Evolutionary conservation across 2,113 vertebrate genomes (phyloP).

Genomic region (Sisor rabdophorus): DNA sequence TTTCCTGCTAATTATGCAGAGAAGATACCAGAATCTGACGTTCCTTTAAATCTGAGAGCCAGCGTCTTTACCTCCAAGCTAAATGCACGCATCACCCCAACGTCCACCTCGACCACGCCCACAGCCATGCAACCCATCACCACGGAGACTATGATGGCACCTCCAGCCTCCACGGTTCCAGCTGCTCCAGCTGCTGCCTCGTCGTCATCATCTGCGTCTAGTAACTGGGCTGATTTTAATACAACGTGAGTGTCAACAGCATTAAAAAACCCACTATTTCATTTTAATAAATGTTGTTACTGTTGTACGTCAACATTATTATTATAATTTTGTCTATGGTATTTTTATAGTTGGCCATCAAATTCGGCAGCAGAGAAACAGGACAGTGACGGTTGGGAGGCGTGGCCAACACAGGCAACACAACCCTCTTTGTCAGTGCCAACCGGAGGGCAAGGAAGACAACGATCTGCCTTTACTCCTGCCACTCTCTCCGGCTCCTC

Average conservation of each 20-base stretch:
- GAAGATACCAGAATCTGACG: slow-evolving; percentile 86
- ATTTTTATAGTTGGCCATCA: slow-evolving; percentile 82
- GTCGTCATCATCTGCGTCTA: slow-evolving; percentile 70
- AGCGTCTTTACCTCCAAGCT: slow-evolving; percentile 66
- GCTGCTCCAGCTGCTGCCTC: slow-evolving; percentile 54
- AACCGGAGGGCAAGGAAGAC: slow-evolving; percentile 82
- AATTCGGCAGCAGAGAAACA: slow-evolving; percentile 72
- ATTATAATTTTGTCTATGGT: background rate
- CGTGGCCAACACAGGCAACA: slow-evolving; percentile 77
- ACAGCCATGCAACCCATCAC: slow-evolving; percentile 58
- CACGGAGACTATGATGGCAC: slow-evolving; percentile 56
- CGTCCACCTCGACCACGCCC: slow-evolving; percentile 50
- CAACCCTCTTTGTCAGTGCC: slow-evolving; percentile 90
- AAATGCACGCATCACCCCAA: slow-evolving; percentile 65
- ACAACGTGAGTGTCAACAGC: slow-evolving; percentile 80
- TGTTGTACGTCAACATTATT: background rate
- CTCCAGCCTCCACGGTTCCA: slow-evolving; percentile 55
- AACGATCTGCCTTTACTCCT: slow-evolving; percentile 94
- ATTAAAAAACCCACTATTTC: background rate
- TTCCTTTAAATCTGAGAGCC: slow-evolving; percentile 75
- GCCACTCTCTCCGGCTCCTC: slow-evolving; percentile 92
- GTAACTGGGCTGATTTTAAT: slow-evolving; percentile 98
- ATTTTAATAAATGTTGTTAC: too few relatives aligned
- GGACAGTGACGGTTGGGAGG: slow-evolving; percentile 90
- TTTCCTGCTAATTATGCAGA: slow-evolving; percentile 98